These are phyloP conservation scores for Electrophaes corylata DNA, from an alignment of 2,888 invertebrate genomes.

Conservation along the genomic window DNA sequence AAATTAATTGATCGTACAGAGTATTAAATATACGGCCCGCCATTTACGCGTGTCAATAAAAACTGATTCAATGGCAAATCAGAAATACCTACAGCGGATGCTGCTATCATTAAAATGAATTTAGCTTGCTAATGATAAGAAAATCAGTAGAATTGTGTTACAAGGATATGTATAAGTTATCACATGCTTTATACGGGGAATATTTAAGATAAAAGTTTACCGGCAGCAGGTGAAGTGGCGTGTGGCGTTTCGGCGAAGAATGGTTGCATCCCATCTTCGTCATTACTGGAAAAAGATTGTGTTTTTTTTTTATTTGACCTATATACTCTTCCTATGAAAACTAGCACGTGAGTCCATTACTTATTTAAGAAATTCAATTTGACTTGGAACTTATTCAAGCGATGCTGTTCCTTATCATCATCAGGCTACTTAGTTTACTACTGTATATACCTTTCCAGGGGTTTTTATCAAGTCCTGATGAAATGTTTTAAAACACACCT, in stretches of 20 bases:
- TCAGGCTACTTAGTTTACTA: too few species aligned
- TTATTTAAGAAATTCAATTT: too few species aligned
- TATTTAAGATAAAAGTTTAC: constrained; percentile 44
- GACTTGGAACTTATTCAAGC: too few species aligned
- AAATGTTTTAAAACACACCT: too few species aligned
- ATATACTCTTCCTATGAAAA: too few species aligned
- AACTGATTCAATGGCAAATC: constrained; percentile 50
- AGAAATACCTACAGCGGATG: constrained; percentile 52
- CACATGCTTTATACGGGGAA: neutral
- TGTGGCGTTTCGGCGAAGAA: constrained; percentile 81
- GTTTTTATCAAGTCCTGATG: too few species aligned
- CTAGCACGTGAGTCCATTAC: too few species aligned
- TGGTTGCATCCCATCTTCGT: constrained; percentile 80
- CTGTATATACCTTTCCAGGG: too few species aligned
- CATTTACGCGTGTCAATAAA: constrained; percentile 50
- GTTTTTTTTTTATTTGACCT: too few species aligned
- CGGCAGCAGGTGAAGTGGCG: constrained; percentile 78
- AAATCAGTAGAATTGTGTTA: constrained; percentile 23
- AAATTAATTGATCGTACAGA: constrained; percentile 56
- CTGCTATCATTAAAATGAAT: constrained; percentile 60
- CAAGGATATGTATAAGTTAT: constrained; percentile 17
- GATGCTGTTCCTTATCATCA: too few species aligned
- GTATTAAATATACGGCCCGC: constrained; percentile 54
- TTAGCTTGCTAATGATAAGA: constrained; percentile 23
- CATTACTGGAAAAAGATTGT: constrained; percentile 59